These are phyloP conservation scores for Lasioglossum leucozonium DNA, from an alignment of 2,888 invertebrate genomes.

Conservation along the genomic window DNA sequence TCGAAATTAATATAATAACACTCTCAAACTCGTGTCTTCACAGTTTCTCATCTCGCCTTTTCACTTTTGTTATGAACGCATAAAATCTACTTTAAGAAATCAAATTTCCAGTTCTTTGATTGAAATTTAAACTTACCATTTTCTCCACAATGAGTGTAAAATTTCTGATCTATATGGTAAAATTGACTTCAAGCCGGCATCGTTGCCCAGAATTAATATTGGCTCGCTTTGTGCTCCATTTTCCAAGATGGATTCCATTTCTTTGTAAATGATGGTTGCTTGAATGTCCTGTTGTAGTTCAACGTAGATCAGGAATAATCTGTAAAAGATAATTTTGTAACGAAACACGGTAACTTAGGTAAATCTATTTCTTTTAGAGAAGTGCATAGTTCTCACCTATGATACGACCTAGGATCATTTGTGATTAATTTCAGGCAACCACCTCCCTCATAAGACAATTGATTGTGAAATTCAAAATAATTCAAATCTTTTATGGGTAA, in stretches of 20 bases:
- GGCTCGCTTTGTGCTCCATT: conserved; percentile 37
- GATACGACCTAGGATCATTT: conserved; percentile 71
- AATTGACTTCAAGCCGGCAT: conserved; percentile 71
- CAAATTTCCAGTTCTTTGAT: no score
- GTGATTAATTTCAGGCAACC: conserved; percentile 79
- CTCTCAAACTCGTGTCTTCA: no score
- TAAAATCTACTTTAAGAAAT: no score
- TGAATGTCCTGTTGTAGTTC: conserved; percentile 76
- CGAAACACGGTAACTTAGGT: background rate
- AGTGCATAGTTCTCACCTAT: conserved; percentile 72
- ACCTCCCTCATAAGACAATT: conserved; percentile 80
- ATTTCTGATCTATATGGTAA: conserved; percentile 68
- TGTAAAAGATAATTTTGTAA: conserved; percentile 56
- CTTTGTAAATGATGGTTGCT: conserved; percentile 74
- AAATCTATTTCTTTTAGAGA: background rate
- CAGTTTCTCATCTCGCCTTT: no score
- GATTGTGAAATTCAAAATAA: conserved; percentile 74
- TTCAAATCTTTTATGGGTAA: conserved; percentile 62
- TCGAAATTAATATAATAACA: no score
- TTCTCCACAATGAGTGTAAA: conserved; percentile 36
- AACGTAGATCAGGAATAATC: conserved; percentile 78
- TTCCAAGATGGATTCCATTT: conserved; percentile 24
- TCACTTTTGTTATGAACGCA: no score
- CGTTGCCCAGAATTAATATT: conserved; percentile 73
- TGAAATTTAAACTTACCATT: background rate